Base-by-base conservation (phyloP, 2,113 vertebrate genomes). In the Scophthalmus maximus region DNA sequence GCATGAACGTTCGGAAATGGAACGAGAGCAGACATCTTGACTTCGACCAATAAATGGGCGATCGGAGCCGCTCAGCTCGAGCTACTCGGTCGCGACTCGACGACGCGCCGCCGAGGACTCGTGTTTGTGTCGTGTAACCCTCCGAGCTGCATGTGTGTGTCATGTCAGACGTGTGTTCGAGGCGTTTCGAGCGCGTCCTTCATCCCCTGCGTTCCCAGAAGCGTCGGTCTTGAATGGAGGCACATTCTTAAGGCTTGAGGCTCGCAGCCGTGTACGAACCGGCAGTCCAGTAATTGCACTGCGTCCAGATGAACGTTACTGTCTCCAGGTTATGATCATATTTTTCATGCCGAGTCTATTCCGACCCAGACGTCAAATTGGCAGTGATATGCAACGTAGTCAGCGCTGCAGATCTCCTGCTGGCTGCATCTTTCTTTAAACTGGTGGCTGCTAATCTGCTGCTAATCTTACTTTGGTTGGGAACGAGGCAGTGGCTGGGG, bases 11-110 rank as follows among this genome's bases (percentile, higher is more conserved):
- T 55, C 29, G 67, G 79, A 82, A 79, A 87, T 62, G 86, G 88
- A 83, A 79, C 47, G 75, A 78, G 60, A 89, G 90, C 90, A 91
- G 91, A 92, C 91, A 92, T 92, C 90, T 92, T 91, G 89, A 90
- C 83, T 85, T 78, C 46, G 72, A 55, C 82, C 71, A 74, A 76
- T 82, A 84, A 79, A 86, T 51, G 50, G 73, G 53, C 77, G 77
- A 82, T 81, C 78, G 78, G 83, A 79, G 22, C 58, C 65, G 38
- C 64, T 78, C 27, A 11, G 14, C 51, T 71, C 44, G 42, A 30
- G 6, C 22, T 36, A 49, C 1, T 58, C 25, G 40, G 56, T 73
- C 63, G 75, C 59, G 64, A 83, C 60, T 68, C n/a, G 11, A 12
- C 1, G 22, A n/a, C 38, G 18, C 9, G 3, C 17, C 5, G 63